phyloP scores from a whole-genome alignment of 2,888 invertebrate species.

The Pachydiplax longipennis region DNA sequence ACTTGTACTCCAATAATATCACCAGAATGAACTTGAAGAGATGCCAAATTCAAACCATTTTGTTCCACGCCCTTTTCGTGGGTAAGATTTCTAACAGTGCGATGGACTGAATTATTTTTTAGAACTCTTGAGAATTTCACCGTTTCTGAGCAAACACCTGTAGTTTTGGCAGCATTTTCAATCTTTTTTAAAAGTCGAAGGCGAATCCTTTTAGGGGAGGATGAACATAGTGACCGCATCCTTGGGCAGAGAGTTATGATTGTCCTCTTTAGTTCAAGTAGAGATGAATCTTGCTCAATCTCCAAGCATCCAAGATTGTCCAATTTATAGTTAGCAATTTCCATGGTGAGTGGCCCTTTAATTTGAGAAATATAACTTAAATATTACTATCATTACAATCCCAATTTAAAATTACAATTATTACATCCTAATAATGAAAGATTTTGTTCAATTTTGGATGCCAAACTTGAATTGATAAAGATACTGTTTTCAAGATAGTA shows the following conservation, averaged over 20 bases:
- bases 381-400: not conserved
- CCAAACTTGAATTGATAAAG: too few species aligned
- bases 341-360: not conserved
- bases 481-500: too few species aligned
- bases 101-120: not conserved
- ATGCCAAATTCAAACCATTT: not conserved
- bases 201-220: not conserved
- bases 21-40: slow-evolving; percentile 11
- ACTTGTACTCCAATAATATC: slow-evolving; percentile 10
- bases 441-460: too few species aligned
- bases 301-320: slow-evolving; percentile 13
- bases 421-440: not conserved
- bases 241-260: not conserved
- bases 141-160: not conserved
- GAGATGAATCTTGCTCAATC: not conserved
- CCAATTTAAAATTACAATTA: not conserved
- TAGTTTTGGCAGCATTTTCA: not conserved
- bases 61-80: not conserved
- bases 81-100: not conserved
- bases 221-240: not conserved
- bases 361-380: not conserved
- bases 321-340: not conserved
- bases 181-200: not conserved
- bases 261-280: not conserved
- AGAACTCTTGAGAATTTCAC: slow-evolving; percentile 15